phyloP scores from a whole-genome alignment of 2,113 vertebrate species.

The Ptyas mucosa region DNA sequence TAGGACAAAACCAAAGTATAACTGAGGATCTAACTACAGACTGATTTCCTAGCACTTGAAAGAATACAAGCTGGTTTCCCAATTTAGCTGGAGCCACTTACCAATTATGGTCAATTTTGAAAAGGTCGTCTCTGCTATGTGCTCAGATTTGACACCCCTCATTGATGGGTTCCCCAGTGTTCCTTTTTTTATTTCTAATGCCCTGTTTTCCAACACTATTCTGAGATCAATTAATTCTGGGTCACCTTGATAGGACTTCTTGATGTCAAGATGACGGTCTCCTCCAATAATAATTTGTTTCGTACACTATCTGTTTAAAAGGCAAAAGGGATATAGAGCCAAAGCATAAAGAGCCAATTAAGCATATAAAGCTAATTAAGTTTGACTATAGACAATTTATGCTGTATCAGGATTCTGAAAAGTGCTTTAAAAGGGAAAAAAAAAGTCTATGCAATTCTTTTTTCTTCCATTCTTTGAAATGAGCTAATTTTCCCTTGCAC shows the following conservation, averaged over 20 bases:
- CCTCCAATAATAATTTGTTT: background rate
- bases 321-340: background rate
- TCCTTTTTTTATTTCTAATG: background rate
- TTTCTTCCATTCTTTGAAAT: background rate
- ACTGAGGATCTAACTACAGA: background rate
- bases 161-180: background rate
- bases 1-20: background rate
- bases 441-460: background rate
- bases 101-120: background rate
- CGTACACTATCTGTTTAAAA: background rate
- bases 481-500: background rate
- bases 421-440: background rate
- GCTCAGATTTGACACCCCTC: background rate
- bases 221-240: background rate
- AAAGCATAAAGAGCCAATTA: background rate
- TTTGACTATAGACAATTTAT: background rate
- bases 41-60: background rate
- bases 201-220: background rate
- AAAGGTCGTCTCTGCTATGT: background rate
- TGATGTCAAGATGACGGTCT: background rate
- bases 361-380: background rate
- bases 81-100: background rate
- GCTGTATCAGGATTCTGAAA: background rate
- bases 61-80: background rate
- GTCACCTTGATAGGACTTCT: background rate